Evolutionary conservation across 2,888 invertebrate species (phyloP).

Genomic region (Eutolmus rufibarbis): DNA sequence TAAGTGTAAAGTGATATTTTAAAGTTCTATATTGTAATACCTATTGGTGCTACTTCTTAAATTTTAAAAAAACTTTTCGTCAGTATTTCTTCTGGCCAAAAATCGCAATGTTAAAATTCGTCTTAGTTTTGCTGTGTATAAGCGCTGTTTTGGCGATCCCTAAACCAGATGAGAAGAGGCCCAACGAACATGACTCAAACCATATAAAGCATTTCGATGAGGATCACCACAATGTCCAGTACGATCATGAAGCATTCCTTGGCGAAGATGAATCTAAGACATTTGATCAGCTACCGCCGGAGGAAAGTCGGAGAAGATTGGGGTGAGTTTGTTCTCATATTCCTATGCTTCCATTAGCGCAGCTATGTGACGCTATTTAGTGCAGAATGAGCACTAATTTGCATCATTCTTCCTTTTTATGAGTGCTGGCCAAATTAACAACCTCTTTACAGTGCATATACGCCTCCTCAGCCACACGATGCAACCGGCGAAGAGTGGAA

Average conservation of each 20-base stretch:
- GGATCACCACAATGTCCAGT: conserved; percentile 84
- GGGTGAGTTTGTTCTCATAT: conserved; percentile 65
- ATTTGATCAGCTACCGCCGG: conserved; percentile 92
- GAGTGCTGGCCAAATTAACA: not conserved
- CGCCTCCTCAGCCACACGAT: not conserved
- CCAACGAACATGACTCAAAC: conserved; percentile 75
- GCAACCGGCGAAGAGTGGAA: not conserved
- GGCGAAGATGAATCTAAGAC: conserved; percentile 92
- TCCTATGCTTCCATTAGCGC: not conserved
- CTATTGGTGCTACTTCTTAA: not conserved
- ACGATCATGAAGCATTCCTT: conserved; percentile 96
- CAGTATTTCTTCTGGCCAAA: not conserved
- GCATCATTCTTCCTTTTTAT: not conserved
- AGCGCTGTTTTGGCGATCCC: conserved; percentile 68
- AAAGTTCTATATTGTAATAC: not conserved
- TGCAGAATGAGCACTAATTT: not conserved
- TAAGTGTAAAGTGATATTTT: not conserved
- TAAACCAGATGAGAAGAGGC: conserved; percentile 73
- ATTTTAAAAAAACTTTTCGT: not conserved
- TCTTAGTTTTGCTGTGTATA: not conserved
- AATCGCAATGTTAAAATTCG: not conserved
- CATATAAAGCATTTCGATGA: conserved; percentile 78
- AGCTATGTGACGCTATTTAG: not conserved
- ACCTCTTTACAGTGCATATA: not conserved
- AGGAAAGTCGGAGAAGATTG: conserved; percentile 90